Conservation (phyloP, 2,797 vertebrate species). For the Astyanax mexicanus region DNA sequence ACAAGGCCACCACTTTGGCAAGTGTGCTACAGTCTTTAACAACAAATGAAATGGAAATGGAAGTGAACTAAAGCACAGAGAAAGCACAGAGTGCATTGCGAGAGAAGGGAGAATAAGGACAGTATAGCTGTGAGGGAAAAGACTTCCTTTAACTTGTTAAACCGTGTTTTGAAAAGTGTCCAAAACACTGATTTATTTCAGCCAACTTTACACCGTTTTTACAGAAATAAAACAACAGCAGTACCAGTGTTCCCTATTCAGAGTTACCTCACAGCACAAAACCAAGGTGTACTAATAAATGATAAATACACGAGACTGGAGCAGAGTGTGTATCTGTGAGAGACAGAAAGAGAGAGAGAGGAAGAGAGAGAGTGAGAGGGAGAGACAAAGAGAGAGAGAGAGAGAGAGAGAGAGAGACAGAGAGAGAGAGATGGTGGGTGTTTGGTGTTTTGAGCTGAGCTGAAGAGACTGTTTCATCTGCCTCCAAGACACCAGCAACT, state of each 20-base stretch:
- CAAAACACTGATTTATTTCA: constrained; percentile 6
- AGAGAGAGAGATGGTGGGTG: constrained; percentile 42
- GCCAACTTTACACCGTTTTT: background rate
- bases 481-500: constrained; percentile 76
- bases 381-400: background rate
- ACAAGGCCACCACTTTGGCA: constrained; percentile 33
- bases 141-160: background rate
- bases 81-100: background rate
- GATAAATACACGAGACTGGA: too few species aligned
- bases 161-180: background rate
- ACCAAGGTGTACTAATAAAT: constrained; percentile 25
- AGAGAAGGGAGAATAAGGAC: background rate
- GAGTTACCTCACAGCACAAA: constrained; percentile 6
- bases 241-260: background rate
- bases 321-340: too few species aligned
- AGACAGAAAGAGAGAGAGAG: too few species aligned
- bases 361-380: background rate
- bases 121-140: background rate
- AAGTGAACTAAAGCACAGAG: constrained; percentile 41
- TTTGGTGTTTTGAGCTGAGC: constrained; percentile 77
- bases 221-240: background rate
- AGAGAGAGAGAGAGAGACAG: constrained; percentile 20
- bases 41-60: constrained; percentile 50
- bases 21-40: constrained; percentile 38
- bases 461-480: constrained; percentile 79